Conservation (phyloP, 2,888 invertebrate genomes). For the Eugnorisma glareosa region DNA sequence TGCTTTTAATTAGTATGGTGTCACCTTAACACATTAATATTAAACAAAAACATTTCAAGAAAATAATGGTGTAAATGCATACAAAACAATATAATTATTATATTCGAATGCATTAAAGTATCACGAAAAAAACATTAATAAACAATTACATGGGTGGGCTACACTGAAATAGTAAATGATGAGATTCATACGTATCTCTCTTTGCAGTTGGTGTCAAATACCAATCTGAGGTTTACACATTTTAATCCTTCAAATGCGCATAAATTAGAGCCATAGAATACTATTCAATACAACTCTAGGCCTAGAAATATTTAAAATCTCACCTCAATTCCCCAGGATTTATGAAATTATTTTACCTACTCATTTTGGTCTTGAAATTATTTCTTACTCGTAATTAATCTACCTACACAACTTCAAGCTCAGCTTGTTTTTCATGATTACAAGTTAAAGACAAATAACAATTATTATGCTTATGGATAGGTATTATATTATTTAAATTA, state of each 20-base stretch:
- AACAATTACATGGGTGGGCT: conserved; percentile 21
- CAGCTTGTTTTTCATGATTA: conserved; percentile 30
- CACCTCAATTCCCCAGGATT: background rate
- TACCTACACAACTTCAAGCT: conserved; percentile 26
- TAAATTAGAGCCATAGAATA: background rate
- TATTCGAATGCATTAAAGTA: conserved; percentile 62
- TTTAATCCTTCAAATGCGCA: background rate
- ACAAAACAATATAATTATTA: conserved; percentile 59
- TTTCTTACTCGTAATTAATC: conserved; percentile 16
- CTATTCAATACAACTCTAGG: background rate
- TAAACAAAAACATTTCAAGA: conserved; percentile 48
- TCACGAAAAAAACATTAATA: conserved; percentile 56
- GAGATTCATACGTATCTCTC: conserved; percentile 24
- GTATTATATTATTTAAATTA: conserved; percentile 16
- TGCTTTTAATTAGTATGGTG: conserved; percentile 48
- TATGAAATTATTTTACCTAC: conserved; percentile 13
- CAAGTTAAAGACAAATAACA: conserved; percentile 28
- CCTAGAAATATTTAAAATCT: conserved; percentile 4
- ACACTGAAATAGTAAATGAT: background rate
- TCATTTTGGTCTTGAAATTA: conserved; percentile 33
- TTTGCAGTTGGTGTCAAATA: background rate
- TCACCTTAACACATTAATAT: conserved; percentile 39
- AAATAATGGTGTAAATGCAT: conserved; percentile 60
- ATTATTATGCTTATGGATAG: conserved; percentile 22
- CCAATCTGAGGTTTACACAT: background rate